Evolutionary conservation across 2,797 vertebrate species (phyloP).

Genomic region (Manis crassicaudata): DNA sequence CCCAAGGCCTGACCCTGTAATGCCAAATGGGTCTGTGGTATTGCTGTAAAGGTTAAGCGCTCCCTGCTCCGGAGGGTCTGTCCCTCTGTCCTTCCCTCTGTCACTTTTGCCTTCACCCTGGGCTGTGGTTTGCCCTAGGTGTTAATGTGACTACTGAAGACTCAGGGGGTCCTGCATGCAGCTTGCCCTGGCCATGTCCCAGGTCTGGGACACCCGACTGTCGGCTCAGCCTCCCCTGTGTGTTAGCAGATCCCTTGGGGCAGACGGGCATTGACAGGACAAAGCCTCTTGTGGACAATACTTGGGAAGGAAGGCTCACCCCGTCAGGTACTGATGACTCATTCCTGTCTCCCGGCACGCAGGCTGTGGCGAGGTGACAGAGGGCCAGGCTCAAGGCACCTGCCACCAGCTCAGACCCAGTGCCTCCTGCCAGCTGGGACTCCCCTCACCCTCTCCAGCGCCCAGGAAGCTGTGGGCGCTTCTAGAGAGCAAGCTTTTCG

Average conservation of each 20-base stretch:
- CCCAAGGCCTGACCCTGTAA: accelerated
- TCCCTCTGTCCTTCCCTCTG: background rate
- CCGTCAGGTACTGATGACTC: background rate
- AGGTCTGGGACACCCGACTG: background rate
- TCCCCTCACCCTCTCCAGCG: background rate
- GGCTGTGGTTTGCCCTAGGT: background rate
- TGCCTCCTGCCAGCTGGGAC: background rate
- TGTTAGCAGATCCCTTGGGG: background rate
- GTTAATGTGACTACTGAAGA: background rate
- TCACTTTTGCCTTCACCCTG: background rate
- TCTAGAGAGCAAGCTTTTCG: conserved; percentile 14
- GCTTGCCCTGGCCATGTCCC: background rate
- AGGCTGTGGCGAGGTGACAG: background rate
- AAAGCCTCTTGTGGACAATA: background rate
- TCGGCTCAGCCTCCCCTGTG: background rate
- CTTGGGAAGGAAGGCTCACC: background rate
- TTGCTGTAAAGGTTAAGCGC: background rate
- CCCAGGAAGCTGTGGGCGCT: background rate
- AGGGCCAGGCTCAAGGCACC: background rate
- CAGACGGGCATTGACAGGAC: accelerated
- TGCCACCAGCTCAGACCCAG: background rate
- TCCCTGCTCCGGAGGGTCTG: too few species aligned
- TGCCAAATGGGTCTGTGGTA: accelerated
- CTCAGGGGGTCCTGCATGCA: background rate
- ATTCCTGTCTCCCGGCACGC: background rate